phyloP scores from a whole-genome alignment of 1,140 invertebrate species.

The Nephila pilipes region DNA sequence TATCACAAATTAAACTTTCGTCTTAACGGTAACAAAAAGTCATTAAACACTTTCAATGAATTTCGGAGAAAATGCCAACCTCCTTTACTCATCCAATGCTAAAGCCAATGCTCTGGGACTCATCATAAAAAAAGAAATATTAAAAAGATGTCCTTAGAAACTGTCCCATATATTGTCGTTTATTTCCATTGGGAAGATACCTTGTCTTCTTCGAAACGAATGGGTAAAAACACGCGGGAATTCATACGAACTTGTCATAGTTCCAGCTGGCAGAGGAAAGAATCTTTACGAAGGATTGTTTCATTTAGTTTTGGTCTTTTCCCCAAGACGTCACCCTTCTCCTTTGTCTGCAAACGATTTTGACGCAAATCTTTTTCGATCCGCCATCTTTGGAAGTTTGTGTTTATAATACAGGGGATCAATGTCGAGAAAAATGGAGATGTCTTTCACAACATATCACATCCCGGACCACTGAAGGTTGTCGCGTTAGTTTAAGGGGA shows the following conservation, averaged over 20 bases:
- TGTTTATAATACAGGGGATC: no score
- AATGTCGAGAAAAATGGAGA: no score
- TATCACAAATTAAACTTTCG: neutral
- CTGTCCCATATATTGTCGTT: slow-evolving; percentile 19
- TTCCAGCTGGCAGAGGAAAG: slow-evolving; percentile 16
- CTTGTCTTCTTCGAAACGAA: neutral
- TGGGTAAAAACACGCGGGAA: neutral
- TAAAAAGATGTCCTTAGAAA: slow-evolving; percentile 8
- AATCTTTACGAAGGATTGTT: neutral
- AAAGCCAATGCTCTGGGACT: neutral
- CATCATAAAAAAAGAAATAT: neutral
- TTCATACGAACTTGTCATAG: slow-evolving; percentile 7
- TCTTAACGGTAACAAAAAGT: neutral
- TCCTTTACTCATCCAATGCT: neutral
- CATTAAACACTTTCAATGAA: neutral
- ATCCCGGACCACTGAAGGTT: no score
- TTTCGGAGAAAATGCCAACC: neutral
- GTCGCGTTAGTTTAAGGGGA: no score
- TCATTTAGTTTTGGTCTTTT: neutral
- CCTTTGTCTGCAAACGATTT: neutral
- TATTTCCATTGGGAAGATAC: neutral
- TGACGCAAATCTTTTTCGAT: neutral
- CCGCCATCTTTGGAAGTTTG: neutral
- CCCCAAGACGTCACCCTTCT: neutral
- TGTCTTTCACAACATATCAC: no score